These are phyloP conservation scores for Acyrthosiphon pisum DNA, from an alignment of 1,140 invertebrate genomes.

Conservation along the genomic window DNA sequence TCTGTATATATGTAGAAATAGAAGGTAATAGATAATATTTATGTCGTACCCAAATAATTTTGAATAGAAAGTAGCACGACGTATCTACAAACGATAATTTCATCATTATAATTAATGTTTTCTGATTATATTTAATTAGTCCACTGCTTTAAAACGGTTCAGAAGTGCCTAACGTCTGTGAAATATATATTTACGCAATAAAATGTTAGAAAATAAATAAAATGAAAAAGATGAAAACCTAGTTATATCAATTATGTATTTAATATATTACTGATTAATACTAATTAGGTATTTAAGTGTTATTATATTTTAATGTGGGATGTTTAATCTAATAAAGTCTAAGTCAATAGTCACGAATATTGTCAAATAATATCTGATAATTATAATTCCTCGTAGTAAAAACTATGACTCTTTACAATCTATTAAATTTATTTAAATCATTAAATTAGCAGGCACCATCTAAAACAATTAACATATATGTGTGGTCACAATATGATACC, in stretches of 20 bases:
- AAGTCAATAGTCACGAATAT: not conserved
- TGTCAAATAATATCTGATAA: not conserved
- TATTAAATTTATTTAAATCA: not conserved
- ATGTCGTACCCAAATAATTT: not conserved
- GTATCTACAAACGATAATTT: not conserved
- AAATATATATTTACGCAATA: not conserved
- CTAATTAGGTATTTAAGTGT: not conserved
- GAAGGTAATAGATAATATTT: not conserved
- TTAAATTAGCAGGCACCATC: not conserved
- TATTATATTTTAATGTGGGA: too few relatives aligned
- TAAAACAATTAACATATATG: not conserved
- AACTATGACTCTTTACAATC: not conserved
- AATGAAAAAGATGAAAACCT: not conserved
- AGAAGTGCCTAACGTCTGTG: not conserved
- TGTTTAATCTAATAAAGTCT: not conserved
- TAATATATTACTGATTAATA: not conserved
- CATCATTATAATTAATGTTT: not conserved
- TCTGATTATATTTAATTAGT: not conserved
- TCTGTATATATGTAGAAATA: not conserved
- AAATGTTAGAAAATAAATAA: not conserved
- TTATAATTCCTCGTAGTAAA: not conserved
- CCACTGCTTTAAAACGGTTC: not conserved
- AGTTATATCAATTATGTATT: not conserved
- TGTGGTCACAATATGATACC: not conserved
- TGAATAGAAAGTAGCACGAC: not conserved